These are phyloP conservation scores for Drosophila bocki DNA, from an alignment of 1,140 invertebrate genomes.

Conservation along the genomic window DNA sequence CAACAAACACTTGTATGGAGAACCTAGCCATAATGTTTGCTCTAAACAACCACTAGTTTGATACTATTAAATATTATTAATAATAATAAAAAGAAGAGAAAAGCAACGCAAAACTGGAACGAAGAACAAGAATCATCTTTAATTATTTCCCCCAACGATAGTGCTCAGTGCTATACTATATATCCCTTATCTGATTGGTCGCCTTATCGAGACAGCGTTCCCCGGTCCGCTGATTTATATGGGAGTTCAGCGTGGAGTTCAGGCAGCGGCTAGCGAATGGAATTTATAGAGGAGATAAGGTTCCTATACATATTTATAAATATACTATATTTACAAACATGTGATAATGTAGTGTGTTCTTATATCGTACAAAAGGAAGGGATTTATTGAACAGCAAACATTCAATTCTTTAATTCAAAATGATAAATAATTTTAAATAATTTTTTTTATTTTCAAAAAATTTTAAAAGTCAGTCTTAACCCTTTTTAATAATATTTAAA, in stretches of 20 bases:
- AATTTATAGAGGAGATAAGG: slow-evolving; percentile 44
- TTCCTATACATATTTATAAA: background rate
- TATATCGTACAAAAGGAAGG: background rate
- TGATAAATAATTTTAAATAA: no score
- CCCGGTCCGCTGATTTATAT: slow-evolving; percentile 41
- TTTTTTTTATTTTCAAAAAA: no score
- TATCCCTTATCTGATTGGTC: slow-evolving; percentile 7
- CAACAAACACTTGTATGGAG: slow-evolving; percentile 30
- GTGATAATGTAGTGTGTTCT: slow-evolving; percentile 26
- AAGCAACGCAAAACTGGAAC: slow-evolving; percentile 51
- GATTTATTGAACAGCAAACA: background rate
- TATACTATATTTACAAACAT: slow-evolving; percentile 1
- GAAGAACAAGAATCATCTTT: slow-evolving; percentile 33
- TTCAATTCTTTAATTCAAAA: no score
- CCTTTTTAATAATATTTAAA: background rate
- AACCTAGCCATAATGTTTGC: slow-evolving; percentile 43
- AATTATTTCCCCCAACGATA: slow-evolving; percentile 7
- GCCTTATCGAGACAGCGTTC: slow-evolving; percentile 32
- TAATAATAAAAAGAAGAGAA: slow-evolving; percentile 38
- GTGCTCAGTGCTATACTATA: background rate
- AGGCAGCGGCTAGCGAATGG: slow-evolving; percentile 21
- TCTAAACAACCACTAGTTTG: slow-evolving; percentile 47
- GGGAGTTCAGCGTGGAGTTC: slow-evolving; percentile 26
- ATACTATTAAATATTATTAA: slow-evolving; percentile 39
- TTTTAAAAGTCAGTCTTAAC: no score